Evolutionary conservation across 2,113 vertebrate genomes (phyloP), one percentile per base, ranked within the genome.

Genomic region (Apaloderma vittatum): DNA sequence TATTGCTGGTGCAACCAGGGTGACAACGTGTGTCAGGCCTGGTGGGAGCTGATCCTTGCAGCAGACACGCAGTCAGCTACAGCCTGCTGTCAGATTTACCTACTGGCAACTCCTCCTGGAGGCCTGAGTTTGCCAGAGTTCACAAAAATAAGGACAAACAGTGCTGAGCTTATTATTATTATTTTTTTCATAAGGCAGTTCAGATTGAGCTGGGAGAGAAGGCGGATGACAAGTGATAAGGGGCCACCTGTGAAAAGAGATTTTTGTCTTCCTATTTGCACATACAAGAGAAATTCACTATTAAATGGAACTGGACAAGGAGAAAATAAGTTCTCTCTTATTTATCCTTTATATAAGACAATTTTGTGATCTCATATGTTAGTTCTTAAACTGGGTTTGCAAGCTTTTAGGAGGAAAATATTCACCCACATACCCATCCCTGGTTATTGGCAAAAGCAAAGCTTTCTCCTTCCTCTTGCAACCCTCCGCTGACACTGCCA

Each of bases 31-130:
- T 91, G 84, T 66, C 91, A 75, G 12, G 52, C 61, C 93, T 78
- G 76, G 55, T 27, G 93, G 86, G 91, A 97, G 83, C 46, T 71
- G 91, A 32, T 95, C 58, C 78, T 88, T 6, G 45, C 0, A 0
- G 84, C 68, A 63, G 65, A 63, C 51, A 48, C 0, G 0, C 57
- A 61, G 61, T 75, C 93, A 86, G 80, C 76, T 81, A 19, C 3
- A 78, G 86, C 61, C 34, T 95, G 80, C 52, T 89, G 93, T 94
- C 84, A 93, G 11, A 93, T 95, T 89, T 81, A 89, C 86, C 87
- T 89, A 48, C 84, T 1, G 14, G 70, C 63, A 58, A 26, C 86
- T 85, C 71, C 57, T 96, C 77, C 45, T 0, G 0, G 49, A 73
- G 91, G 34, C 27, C 73, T n/a, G 73, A 87, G 46, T 32, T 57